phyloP scores from a whole-genome alignment of 2,797 vertebrate species.

The Sparus aurata region DNA sequence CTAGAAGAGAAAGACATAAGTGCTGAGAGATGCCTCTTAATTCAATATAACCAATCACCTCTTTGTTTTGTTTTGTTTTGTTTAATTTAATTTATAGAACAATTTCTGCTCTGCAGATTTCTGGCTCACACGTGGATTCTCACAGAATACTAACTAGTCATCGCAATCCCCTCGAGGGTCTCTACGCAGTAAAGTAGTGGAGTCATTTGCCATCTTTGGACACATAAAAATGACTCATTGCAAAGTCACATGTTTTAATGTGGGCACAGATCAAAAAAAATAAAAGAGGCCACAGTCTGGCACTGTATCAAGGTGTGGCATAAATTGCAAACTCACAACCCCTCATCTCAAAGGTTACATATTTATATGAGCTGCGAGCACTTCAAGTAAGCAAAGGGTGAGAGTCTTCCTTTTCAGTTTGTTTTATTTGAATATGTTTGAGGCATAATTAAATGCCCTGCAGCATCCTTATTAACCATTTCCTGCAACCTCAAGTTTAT shows the following conservation, averaged over 20 bases:
- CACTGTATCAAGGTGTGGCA: neutral
- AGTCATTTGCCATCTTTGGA: constrained; percentile 19
- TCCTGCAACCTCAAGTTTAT: neutral
- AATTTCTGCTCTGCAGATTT: neutral
- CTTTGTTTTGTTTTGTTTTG: neutral
- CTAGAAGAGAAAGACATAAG: neutral
- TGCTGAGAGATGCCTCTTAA: neutral
- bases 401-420: neutral
- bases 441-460: neutral
- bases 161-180: neutral
- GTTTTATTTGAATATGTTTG: neutral
- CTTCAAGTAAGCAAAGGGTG: neutral
- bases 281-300: neutral
- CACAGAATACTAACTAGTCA: constrained; percentile 9
- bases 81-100: neutral
- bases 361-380: neutral
- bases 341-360: neutral
- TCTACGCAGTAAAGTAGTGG: neutral
- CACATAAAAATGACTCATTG: constrained; percentile 28
- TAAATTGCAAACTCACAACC: neutral
- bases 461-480: neutral
- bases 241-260: constrained; percentile 15
- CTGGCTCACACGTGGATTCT: no score
- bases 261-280: constrained; percentile 6
- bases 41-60: neutral